Conservation (phyloP, 2,888 invertebrate genomes). For the Lasioglossum pauxillum region DNA sequence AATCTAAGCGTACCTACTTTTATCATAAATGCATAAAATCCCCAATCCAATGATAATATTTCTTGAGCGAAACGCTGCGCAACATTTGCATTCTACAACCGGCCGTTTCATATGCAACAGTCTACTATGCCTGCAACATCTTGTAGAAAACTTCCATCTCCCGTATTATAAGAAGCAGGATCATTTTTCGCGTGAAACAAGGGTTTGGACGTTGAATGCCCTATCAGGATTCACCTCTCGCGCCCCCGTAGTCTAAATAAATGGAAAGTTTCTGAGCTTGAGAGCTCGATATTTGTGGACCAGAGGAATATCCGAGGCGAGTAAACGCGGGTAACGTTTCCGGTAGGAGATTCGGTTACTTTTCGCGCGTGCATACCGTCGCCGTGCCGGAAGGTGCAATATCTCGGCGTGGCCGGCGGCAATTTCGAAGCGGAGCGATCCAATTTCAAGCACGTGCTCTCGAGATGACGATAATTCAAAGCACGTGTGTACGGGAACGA, state of each 20-base stretch:
- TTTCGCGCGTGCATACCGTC: background rate
- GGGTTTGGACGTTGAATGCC: background rate
- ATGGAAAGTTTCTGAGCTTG: background rate
- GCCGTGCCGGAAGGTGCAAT: background rate
- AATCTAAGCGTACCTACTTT: too few relatives aligned
- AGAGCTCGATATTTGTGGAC: background rate
- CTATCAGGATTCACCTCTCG: background rate
- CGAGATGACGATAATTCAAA: conserved; percentile 49
- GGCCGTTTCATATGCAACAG: background rate
- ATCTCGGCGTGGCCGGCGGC: conserved; percentile 1
- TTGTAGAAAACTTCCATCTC: background rate
- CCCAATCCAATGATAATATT: too few relatives aligned
- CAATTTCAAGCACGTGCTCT: conserved; percentile 56
- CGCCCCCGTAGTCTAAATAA: background rate
- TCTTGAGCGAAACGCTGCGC: too few relatives aligned
- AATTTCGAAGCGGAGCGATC: conserved; percentile 14
- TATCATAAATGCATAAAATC: too few relatives aligned
- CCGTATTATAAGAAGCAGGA: background rate
- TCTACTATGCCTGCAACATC: background rate
- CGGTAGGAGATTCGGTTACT: background rate
- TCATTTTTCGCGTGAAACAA: background rate
- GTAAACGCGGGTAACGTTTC: background rate
- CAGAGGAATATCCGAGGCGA: background rate
- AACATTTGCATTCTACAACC: background rate
- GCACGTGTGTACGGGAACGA: conserved; percentile 41